Conservation (phyloP, 2,113 vertebrate genomes). For the Larimichthys polyactis region DNA sequence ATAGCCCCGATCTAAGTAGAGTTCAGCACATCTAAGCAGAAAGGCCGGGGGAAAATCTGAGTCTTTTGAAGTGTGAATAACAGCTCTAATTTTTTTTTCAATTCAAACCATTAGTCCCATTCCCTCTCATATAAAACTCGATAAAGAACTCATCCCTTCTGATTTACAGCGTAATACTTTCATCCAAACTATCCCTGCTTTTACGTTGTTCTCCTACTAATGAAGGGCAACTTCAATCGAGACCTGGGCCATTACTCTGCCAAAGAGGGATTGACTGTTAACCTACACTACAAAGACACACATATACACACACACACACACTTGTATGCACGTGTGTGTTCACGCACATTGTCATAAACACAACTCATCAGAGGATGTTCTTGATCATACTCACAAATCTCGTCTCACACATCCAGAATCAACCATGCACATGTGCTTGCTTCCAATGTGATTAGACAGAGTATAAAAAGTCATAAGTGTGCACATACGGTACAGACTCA, state of each 20-base stretch:
- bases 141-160: conserved; percentile 65
- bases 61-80: conserved; percentile 79
- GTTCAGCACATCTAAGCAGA: conserved; percentile 73
- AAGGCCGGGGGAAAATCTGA: conserved; percentile 71
- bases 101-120: conserved; percentile 74
- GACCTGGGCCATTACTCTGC: conserved; percentile 58
- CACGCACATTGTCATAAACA: background rate
- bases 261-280: conserved; percentile 66
- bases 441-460: background rate
- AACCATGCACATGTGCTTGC: background rate
- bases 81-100: conserved; percentile 74
- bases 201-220: conserved; percentile 66
- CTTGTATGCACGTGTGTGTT: background rate
- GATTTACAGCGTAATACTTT: conserved; percentile 68
- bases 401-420: background rate
- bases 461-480: background rate
- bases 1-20: conserved; percentile 64
- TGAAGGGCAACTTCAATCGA: conserved; percentile 73
- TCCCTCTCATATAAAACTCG: conserved; percentile 64
- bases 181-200: conserved; percentile 67
- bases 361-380: background rate
- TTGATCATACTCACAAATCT: background rate
- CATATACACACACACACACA: background rate
- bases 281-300: conserved; percentile 43
- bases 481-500: background rate